Evolutionary conservation across 2,888 invertebrate genomes (phyloP), one percentile per base, ranked within the genome.

Genomic region (Diarsia rubi): DNA sequence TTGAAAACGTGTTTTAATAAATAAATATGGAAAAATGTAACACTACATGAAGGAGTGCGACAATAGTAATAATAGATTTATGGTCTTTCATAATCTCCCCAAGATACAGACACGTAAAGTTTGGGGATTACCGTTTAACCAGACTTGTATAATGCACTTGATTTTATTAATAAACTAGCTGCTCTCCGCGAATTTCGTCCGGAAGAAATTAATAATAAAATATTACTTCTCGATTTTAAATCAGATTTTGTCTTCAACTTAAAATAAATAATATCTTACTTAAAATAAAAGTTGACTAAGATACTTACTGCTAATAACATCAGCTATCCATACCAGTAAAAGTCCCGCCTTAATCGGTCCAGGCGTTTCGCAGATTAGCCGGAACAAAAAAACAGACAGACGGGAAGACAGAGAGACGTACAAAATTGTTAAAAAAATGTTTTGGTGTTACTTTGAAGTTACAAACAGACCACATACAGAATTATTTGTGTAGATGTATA

Each of bases 1-100:
- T 49, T 44, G 49, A n/a, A 12, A 69, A 82, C 73, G 12, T 42
- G 78, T 73, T 78, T 65, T 0, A 4, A 45, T 52, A 37, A 2
- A 19, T 21, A 12, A 57, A 68, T 52, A 52, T 31, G 27, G n/a
- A 31, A 66, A 19, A 42, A 59, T 65, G 69, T n/a, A 52, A 14
- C 6, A 59, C 12, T 27, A 27, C 49, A 70, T 60, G 21, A 16
- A 49, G 2, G 16, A 74, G 37, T 63, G 14, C 16, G n/a, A 47
- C 24, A 45, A 42, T 31, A 69, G 37, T 54, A 57, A 59, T 42
- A 54, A 62, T 47, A 62, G 16, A 69, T 62, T 44, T 65, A 12
- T 63, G 49, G 45, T n/a, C 3, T 14, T 24, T 5, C 14, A 14
- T 24, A 54, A 0, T 52, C 8, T 54, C 2, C 4, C 24, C 24